phyloP scores from a whole-genome alignment of 2,888 invertebrate species.

The Acanthosepion lycidas region DNA sequence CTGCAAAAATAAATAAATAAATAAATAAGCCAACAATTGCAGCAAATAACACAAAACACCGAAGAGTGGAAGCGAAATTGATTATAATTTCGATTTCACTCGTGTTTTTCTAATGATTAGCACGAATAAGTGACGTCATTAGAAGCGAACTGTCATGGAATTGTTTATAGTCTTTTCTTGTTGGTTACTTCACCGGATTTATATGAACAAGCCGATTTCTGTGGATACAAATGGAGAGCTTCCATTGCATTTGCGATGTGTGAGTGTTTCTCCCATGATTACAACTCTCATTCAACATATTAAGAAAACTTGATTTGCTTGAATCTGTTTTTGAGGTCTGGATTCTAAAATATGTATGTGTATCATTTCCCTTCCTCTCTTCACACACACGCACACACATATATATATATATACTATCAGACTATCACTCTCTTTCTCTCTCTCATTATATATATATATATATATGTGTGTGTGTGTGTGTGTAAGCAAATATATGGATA shows the following conservation, averaged over 20 bases:
- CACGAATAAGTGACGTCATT: conserved; percentile 18
- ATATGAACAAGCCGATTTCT: not conserved
- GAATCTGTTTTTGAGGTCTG: not conserved
- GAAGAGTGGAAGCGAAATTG: not conserved
- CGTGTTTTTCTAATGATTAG: not conserved
- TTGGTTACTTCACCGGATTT: not conserved
- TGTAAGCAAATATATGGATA: too few species aligned
- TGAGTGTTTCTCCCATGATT: not conserved
- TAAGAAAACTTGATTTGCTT: not conserved
- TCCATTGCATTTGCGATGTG: not conserved
- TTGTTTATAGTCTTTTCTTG: not conserved
- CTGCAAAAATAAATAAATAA: not conserved
- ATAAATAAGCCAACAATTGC: not conserved
- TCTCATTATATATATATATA: too few species aligned
- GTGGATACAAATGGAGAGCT: not conserved
- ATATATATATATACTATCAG: too few species aligned
- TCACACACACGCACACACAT: too few species aligned
- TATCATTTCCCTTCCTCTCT: too few species aligned
- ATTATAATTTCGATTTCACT: not conserved
- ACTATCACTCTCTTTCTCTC: too few species aligned
- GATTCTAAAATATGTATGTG: too few species aligned
- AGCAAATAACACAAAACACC: not conserved
- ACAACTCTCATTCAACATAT: not conserved
- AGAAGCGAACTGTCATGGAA: not conserved
- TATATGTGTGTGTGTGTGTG: too few species aligned